A percentile compares a stretch with the other conserved stretches of the same genome.
These are phyloP conservation scores for Vulpes ferrilata DNA, from an alignment of 2,113 vertebrate genomes.

Conservation along the genomic window DNA sequence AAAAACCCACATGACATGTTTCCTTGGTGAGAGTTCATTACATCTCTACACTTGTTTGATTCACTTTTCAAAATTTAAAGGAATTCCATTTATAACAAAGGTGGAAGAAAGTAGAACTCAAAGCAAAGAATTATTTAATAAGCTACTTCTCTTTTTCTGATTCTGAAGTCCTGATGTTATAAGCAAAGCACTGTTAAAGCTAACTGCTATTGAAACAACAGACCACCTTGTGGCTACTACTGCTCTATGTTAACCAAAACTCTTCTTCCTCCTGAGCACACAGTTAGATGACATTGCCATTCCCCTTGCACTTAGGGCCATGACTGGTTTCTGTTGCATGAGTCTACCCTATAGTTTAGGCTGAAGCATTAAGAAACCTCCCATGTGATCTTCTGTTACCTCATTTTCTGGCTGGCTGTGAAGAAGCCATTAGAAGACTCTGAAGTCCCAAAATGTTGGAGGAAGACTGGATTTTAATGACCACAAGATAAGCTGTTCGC, in stretches of 20 bases:
- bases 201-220: not conserved
- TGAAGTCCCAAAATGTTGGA: not conserved
- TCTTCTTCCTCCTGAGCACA: not conserved
- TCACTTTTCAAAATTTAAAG: not conserved
- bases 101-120: conserved; percentile 5
- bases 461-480: not conserved
- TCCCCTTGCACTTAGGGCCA: not conserved
- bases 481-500: not conserved
- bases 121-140: conserved; percentile 12
- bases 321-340: not conserved
- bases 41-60: not conserved
- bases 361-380: not conserved
- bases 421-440: not conserved
- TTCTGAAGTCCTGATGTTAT: not conserved
- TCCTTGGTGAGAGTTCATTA: not conserved
- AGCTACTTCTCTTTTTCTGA: not conserved
- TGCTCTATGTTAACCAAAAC: not conserved
- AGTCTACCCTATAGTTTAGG: not conserved
- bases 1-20: not conserved
- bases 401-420: not conserved
- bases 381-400: not conserved
- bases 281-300: not conserved
- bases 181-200: not conserved
- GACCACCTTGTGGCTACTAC: not conserved
- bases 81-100: conserved; percentile 29